These are phyloP conservation scores for Hycleus cichorii DNA, from an alignment of 1,140 invertebrate species.

Conservation along the genomic window DNA sequence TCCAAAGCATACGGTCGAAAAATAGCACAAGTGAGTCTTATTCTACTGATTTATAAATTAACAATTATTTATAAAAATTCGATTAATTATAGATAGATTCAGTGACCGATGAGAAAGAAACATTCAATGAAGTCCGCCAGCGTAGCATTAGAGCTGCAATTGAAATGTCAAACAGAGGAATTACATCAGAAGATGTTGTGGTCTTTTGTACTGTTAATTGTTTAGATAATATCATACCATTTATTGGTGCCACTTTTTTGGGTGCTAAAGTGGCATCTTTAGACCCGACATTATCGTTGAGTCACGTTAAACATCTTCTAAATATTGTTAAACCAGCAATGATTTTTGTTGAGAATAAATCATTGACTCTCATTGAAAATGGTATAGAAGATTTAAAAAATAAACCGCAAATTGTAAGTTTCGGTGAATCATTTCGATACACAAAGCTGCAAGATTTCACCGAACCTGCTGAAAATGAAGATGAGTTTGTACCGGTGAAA, in stretches of 20 bases:
- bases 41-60: too few species aligned
- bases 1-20: slow-evolving; percentile 8
- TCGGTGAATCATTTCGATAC: slow-evolving; percentile 8
- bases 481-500: slow-evolving; percentile 25
- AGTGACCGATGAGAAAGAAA: slow-evolving; percentile 1
- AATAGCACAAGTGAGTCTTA: slow-evolving; percentile 17
- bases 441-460: slow-evolving; percentile 18
- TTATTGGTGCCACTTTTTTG: not conserved
- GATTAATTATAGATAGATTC: not conserved
- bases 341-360: slow-evolving; percentile 26
- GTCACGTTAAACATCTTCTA: slow-evolving; percentile 22
- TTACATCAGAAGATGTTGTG: slow-evolving; percentile 9
- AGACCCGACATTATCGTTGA: slow-evolving; percentile 22
- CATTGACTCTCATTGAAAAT: slow-evolving; percentile 16
- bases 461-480: slow-evolving; percentile 16
- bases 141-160: slow-evolving; percentile 7
- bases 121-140: not conserved
- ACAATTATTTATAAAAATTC: too few species aligned
- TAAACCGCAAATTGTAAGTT: slow-evolving; percentile 21
- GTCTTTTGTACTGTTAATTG: slow-evolving; percentile 1
- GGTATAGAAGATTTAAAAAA: not conserved
- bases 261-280: slow-evolving; percentile 11
- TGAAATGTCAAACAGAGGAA: not conserved
- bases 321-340: slow-evolving; percentile 24
- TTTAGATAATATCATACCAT: slow-evolving; percentile 8